Evolutionary conservation across 2,888 invertebrate species (phyloP).

Genomic region (Kuschelorhynchus macadamiae): DNA sequence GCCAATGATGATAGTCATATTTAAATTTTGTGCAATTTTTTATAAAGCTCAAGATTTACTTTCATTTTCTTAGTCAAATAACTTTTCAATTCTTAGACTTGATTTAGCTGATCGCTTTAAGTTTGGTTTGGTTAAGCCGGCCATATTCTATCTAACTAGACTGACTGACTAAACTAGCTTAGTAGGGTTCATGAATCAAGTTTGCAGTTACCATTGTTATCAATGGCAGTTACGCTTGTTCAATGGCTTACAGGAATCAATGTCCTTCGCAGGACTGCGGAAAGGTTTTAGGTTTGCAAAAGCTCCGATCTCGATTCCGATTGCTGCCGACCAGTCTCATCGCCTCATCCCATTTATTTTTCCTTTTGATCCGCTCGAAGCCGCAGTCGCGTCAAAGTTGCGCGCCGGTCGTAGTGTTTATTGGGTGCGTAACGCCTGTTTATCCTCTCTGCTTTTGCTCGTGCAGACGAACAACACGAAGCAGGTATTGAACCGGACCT

Average conservation of each 20-base stretch:
- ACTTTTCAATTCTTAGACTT: too few relatives aligned
- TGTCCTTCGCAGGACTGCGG: neutral
- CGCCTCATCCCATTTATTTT: slow-evolving; percentile 28
- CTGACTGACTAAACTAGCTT: too few relatives aligned
- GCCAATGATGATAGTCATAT: too few relatives aligned
- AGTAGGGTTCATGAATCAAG: too few relatives aligned
- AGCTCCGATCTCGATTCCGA: slow-evolving; percentile 13
- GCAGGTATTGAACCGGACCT: slow-evolving; percentile 41
- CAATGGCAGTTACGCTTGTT: too few relatives aligned
- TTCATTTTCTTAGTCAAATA: too few relatives aligned
- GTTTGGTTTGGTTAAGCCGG: too few relatives aligned
- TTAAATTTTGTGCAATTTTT: too few relatives aligned
- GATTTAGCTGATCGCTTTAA: too few relatives aligned
- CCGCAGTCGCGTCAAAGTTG: slow-evolving; percentile 38
- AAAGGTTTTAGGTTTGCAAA: slow-evolving; percentile 30
- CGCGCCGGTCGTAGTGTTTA: slow-evolving; percentile 10
- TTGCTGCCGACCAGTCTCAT: slow-evolving; percentile 5
- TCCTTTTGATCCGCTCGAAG: slow-evolving; percentile 9
- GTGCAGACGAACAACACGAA: slow-evolving; percentile 27
- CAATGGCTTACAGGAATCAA: slow-evolving; percentile 28
- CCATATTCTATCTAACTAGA: too few relatives aligned
- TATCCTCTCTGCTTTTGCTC: slow-evolving; percentile 15
- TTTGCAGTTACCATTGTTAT: too few relatives aligned
- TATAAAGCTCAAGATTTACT: too few relatives aligned
- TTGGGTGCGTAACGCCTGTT: slow-evolving; percentile 19